Percentiles rank a stretch among this genome's conserved stretches.
Evolutionary conservation across 1,140 invertebrate genomes (phyloP).

Genomic region (Penaeus japonicus): DNA sequence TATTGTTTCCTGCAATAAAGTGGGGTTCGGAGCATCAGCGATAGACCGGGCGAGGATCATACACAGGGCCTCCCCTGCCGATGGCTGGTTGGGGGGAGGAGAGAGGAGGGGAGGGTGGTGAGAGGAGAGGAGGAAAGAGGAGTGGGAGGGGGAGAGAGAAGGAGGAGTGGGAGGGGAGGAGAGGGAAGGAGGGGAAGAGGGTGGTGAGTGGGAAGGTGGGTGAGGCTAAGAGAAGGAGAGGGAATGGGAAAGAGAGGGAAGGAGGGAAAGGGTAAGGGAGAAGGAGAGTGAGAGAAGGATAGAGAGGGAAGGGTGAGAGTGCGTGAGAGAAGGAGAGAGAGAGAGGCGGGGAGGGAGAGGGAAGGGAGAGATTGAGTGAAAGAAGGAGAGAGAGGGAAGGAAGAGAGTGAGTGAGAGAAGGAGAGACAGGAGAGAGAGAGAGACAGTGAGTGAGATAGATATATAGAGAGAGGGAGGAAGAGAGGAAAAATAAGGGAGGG

Average conservation of each 20-base stretch:
- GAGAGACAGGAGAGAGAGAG: background rate
- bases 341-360: background rate
- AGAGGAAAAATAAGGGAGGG: background rate
- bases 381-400: background rate
- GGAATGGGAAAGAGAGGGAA: background rate
- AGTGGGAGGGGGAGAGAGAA: background rate
- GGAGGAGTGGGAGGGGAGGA: background rate
- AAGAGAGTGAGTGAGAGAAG: background rate
- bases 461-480: background rate
- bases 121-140: background rate
- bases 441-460: background rate
- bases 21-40: slow-evolving; percentile 28
- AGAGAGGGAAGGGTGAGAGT: background rate
- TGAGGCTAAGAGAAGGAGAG: background rate
- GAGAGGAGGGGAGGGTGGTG: background rate
- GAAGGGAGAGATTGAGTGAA: too few relatives aligned
- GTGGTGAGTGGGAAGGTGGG: background rate
- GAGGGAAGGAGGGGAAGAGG: background rate
- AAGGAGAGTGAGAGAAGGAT: background rate
- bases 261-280: background rate
- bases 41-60: background rate
- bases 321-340: background rate
- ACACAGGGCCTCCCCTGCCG: too few relatives aligned
- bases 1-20: slow-evolving; percentile 51
- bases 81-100: background rate